Conservation (phyloP, 1,140 invertebrate species). For the Philaenus spumarius region DNA sequence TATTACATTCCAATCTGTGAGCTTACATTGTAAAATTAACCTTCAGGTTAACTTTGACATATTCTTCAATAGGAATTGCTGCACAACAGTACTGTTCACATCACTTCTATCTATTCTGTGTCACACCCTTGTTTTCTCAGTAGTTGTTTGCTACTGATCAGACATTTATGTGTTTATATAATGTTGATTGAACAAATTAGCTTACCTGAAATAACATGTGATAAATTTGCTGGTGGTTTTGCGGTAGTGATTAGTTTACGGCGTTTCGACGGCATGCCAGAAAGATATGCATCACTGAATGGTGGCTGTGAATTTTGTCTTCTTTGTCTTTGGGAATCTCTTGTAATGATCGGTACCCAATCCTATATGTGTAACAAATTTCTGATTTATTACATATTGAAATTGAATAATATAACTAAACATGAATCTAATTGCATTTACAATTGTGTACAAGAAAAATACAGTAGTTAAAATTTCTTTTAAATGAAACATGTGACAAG, state of each 20-base stretch:
- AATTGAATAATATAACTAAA: too few relatives aligned
- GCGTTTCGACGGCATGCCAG: constrained; percentile 71
- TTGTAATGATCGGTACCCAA: constrained; percentile 75
- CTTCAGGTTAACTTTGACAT: too few relatives aligned
- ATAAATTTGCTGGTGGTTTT: constrained; percentile 28
- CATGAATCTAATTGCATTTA: too few relatives aligned
- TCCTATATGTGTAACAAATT: too few relatives aligned
- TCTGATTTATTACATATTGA: too few relatives aligned
- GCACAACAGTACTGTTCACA: too few relatives aligned
- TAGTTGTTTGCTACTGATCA: not conserved
- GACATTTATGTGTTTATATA: not conserved
- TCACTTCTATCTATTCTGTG: not conserved
- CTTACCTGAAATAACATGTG: constrained; percentile 32
- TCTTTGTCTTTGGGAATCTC: constrained; percentile 60
- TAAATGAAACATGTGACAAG: too few relatives aligned
- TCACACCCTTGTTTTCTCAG: not conserved
- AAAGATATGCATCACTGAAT: constrained; percentile 77
- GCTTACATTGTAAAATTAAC: too few relatives aligned
- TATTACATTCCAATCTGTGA: too few relatives aligned
- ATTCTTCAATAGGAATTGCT: too few relatives aligned
- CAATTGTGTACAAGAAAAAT: too few relatives aligned
- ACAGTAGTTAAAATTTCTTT: too few relatives aligned
- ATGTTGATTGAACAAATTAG: not conserved
- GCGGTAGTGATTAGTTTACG: constrained; percentile 54
- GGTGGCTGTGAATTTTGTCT: constrained; percentile 47